Conservation (phyloP, 1,140 invertebrate species). For the Mya arenaria region DNA sequence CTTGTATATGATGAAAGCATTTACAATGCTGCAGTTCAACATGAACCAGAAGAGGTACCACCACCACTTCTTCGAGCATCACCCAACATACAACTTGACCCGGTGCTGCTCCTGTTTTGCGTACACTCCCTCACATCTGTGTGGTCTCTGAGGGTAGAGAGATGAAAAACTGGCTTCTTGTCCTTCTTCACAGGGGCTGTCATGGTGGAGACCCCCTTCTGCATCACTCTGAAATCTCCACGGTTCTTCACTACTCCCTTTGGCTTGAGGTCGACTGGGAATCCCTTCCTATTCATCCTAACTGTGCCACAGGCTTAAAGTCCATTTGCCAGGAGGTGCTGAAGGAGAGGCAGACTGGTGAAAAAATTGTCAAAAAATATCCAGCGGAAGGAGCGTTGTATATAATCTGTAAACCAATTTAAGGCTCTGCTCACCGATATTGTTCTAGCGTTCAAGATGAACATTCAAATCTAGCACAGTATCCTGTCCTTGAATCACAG, state of each 20-base stretch:
- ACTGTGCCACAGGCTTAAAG: constrained; percentile 17
- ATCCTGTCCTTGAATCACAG: constrained; percentile 51
- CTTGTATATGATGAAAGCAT: constrained; percentile 10
- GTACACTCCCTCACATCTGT: neutral
- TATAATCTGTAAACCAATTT: neutral
- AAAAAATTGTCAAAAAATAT: constrained; percentile 26
- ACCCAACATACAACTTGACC: neutral
- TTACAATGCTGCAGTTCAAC: constrained; percentile 12
- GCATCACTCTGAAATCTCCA: too few relatives aligned
- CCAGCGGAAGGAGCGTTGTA: neutral
- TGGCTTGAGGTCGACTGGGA: neutral
- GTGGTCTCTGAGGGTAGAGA: constrained; percentile 17
- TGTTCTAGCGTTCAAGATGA: constrained; percentile 8
- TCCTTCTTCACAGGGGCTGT: too few relatives aligned
- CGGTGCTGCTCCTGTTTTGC: neutral
- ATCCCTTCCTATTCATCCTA: too few relatives aligned
- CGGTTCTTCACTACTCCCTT: neutral
- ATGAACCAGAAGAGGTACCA: constrained; percentile 27
- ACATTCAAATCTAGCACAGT: constrained; percentile 35
- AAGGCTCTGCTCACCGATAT: constrained; percentile 24
- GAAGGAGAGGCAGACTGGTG: neutral
- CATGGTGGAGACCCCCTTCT: too few relatives aligned
- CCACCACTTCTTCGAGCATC: constrained; percentile 6
- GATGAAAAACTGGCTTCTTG: constrained; percentile 4
- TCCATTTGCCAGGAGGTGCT: neutral